Evolutionary conservation across 2,113 vertebrate genomes (phyloP), one percentile per base, ranked within the genome.

Genomic region (Dromiciops gliroides): DNA sequence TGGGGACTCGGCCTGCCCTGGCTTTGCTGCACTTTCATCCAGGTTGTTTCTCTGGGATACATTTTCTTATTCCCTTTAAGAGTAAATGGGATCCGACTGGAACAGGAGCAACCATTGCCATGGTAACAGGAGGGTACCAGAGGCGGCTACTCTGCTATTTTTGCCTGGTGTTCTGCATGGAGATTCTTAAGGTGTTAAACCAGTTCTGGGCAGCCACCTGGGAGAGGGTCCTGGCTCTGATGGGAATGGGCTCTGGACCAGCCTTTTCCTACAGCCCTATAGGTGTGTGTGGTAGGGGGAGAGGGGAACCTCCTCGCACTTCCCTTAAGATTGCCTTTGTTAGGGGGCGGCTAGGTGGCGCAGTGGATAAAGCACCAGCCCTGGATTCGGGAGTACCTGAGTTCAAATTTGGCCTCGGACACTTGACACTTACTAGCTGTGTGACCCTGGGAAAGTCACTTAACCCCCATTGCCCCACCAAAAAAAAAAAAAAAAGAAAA

Each of bases 21-120:
- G 95, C 48, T 95, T 95, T 95, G 25, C 25, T 16, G 48, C 90
- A 92, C 12, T 31, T 14, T 60, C 60, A 3, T 91, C 60, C 92
- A 96, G 48, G 52, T 92, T 95, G 95, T 92, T 26, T 97, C 8
- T 52, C 90, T 90, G 48, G 49, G 10, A 67, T 94, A 26, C 26
- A 51, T 93, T 60, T 95, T 95, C 9, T 94, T 93, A 48, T 22
- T 88, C 51, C 14, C 31, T 92, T 91, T 44, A 90, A 94, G 89
- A 94, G 51, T 50, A 94, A 75, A 90, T 92, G 51, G n/a, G 25
- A 94, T 92, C 31, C 50, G 1, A 83, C 95, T 96, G 93, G 31
- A 25, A 60, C 92, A 9, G 91, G n/a, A 96, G 90, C 83, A 92
- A 88, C 8, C 47, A 96, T 95, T 12, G 47, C 50, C 0, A 51